These are phyloP conservation scores for Poeciliopsis prolifica DNA, from an alignment of 2,113 vertebrate genomes.

Conservation along the genomic window DNA sequence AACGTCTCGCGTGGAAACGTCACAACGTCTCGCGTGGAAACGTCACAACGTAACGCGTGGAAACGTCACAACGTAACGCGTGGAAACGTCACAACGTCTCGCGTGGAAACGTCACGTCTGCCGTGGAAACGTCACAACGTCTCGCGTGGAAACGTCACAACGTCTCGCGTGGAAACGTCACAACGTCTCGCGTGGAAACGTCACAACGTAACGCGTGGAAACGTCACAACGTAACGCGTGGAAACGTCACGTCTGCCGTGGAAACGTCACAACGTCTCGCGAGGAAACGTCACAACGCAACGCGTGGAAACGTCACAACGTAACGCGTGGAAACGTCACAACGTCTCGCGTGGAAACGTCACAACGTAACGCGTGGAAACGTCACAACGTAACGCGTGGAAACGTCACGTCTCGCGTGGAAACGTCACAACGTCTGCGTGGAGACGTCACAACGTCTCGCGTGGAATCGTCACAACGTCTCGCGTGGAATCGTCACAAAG, in stretches of 20 bases:
- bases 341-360: slow-evolving; percentile 18
- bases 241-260: slow-evolving; percentile 27
- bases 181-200: neutral
- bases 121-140: too few species aligned
- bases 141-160: neutral
- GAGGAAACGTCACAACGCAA: too few species aligned
- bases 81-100: neutral
- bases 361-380: too few species aligned
- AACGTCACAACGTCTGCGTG: too few species aligned
- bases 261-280: neutral
- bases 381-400: slow-evolving; percentile 22
- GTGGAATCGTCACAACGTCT: neutral
- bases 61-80: slow-evolving; percentile 17
- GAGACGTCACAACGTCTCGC: slow-evolving; percentile 18
- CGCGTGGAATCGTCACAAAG: too few species aligned
- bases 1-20: neutral
- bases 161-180: too few species aligned
- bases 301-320: too few species aligned
- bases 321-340: neutral
- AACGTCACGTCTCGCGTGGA: neutral
- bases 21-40: too few species aligned
- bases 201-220: slow-evolving; percentile 13
- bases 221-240: neutral
- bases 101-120: too few species aligned
- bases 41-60: too few species aligned